Conservation (phyloP, 2,888 invertebrate species). For the Hipparchia semele region DNA sequence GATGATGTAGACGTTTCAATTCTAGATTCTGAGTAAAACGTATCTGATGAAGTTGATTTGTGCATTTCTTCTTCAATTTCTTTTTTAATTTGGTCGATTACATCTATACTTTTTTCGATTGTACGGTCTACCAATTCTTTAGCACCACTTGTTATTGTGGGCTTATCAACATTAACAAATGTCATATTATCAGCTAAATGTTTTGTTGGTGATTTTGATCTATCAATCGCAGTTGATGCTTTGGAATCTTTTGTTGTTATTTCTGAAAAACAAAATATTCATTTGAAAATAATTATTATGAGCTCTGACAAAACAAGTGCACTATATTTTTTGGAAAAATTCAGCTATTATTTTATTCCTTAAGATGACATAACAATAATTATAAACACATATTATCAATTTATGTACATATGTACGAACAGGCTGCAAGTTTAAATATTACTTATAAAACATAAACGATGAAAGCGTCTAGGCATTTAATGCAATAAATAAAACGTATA, state of each 20-base stretch:
- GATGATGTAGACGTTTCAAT: conserved; percentile 74
- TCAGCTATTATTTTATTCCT: background rate
- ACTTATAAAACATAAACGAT: conserved; percentile 3
- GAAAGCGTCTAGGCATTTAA: conserved; percentile 24
- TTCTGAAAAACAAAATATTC: conserved; percentile 64
- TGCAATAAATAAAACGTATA: conserved; percentile 11
- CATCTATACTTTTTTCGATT: conserved; percentile 72
- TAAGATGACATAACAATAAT: background rate
- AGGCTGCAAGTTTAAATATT: conserved; percentile 4
- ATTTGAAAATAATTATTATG: background rate
- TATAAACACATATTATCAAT: background rate
- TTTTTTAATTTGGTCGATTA: conserved; percentile 71
- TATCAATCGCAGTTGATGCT: conserved; percentile 65
- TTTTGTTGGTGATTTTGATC: conserved; percentile 76
- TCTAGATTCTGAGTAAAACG: conserved; percentile 70
- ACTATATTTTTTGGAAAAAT: conserved; percentile 7
- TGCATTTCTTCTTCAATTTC: conserved; percentile 75
- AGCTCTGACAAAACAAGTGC: conserved; percentile 17
- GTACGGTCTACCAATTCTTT: conserved; percentile 81
- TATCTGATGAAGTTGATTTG: conserved; percentile 66
- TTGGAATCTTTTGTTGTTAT: conserved; percentile 67
- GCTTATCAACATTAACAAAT: conserved; percentile 79
- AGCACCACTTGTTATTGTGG: conserved; percentile 80
- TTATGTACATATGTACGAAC: background rate
- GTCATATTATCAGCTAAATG: conserved; percentile 74